Conservation (phyloP, 1,140 invertebrate species). For the Leptinotarsa defecta region DNA sequence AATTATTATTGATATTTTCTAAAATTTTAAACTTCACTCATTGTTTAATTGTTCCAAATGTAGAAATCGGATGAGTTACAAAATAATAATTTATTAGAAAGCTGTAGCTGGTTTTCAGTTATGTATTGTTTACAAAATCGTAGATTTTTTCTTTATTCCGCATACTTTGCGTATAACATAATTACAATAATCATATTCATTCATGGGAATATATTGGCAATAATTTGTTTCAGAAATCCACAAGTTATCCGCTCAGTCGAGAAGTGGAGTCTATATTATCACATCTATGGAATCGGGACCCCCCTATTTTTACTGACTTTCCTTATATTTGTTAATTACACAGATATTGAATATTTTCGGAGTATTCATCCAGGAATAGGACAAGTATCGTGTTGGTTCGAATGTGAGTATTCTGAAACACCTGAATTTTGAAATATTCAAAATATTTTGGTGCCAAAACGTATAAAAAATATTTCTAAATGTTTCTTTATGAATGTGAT, state of each 20-base stretch:
- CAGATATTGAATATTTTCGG: background rate
- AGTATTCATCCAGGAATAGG: constrained; percentile 23
- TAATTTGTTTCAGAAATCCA: constrained; percentile 3
- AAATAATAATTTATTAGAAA: too few species aligned
- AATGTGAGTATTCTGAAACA: background rate
- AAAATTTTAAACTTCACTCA: too few species aligned
- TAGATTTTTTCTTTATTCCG: too few species aligned
- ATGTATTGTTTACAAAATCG: too few species aligned
- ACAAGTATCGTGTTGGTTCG: constrained; percentile 15
- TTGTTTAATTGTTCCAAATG: too few species aligned
- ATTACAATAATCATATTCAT: background rate
- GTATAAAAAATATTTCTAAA: background rate
- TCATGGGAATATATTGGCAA: background rate
- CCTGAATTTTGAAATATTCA: background rate
- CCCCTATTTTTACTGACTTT: background rate
- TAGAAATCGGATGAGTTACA: too few species aligned
- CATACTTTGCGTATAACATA: background rate
- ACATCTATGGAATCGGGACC: constrained; percentile 2
- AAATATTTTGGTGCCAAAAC: too few species aligned
- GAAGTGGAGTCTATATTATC: constrained; percentile 15
- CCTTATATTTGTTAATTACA: background rate
- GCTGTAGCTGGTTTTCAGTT: too few species aligned
- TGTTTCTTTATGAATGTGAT: background rate
- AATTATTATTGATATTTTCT: too few species aligned
- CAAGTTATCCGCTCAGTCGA: background rate